Evolutionary conservation across 2,797 vertebrate species (phyloP).

Genomic region (Novumbra hubbsi): DNA sequence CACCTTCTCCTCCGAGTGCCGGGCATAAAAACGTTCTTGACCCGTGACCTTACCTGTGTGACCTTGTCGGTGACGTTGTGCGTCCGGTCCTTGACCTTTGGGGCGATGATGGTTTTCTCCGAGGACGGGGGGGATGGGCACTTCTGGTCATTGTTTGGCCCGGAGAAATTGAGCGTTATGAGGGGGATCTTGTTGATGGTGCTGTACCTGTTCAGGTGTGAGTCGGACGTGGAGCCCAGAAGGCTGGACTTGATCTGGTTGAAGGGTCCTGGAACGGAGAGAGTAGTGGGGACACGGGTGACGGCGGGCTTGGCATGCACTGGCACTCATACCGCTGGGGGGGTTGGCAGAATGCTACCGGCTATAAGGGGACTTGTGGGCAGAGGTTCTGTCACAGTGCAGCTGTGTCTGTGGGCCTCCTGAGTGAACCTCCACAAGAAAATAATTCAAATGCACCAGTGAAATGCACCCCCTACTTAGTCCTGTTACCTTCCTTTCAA

Average conservation of each 20-base stretch:
- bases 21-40: background rate
- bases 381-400: background rate
- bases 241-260: slow-evolving; percentile 98
- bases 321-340: background rate
- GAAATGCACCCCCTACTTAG: slow-evolving; percentile 39
- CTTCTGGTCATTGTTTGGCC: slow-evolving; percentile 92
- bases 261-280: slow-evolving; percentile 82
- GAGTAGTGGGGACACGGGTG: background rate
- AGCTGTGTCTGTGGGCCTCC: slow-evolving; percentile 2
- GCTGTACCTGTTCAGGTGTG: slow-evolving; percentile 98
- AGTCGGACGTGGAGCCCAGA: slow-evolving; percentile 96
- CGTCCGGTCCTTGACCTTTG: slow-evolving; percentile 95
- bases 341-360: background rate
- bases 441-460: slow-evolving; percentile 47
- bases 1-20: background rate
- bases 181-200: slow-evolving; percentile 99
- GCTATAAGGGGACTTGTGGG: background rate
- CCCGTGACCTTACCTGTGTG: slow-evolving; percentile 91
- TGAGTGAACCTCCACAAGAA: slow-evolving; percentile 49
- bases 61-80: slow-evolving; percentile 99
- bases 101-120: slow-evolving; percentile 96
- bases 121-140: slow-evolving; percentile 91
- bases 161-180: slow-evolving; percentile 97
- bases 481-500: background rate
- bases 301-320: background rate